Base-by-base conservation (phyloP, 2,888 invertebrate species). In the Cephus pygmeus region DNA sequence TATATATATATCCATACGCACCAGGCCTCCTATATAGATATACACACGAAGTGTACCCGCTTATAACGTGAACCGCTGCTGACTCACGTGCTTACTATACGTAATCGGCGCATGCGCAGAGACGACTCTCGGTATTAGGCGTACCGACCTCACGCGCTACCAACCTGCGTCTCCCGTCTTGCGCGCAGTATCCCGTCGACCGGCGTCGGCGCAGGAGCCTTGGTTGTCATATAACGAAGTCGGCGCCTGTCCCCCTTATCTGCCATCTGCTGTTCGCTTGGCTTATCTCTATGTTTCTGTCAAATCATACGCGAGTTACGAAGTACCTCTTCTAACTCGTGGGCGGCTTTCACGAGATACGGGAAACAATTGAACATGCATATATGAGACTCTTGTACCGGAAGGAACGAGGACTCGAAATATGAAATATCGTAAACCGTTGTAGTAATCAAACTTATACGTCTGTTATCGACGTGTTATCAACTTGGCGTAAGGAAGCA, bases 241-340 rank as follows among this genome's bases (percentile, higher is more conserved):
- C 56, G 56, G 9, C 56, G 23, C 0, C 23, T 15, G 6, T 1
- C 23, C 9, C 9, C 9, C 56, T 56, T 81, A 76, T 81, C 81
- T 80, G 71, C 73, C 40, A 76, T 34, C 74, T 69, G 71, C 76
- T 78, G 80, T 77, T 77, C 79, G 81, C 81, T 79, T 85, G 81
- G 83, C 84, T 85, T 87, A 87, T 87, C 87, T 87, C 87, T 79
- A 80, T 79, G 82, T 84, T 86, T 87, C 85, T 85, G 85, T 82
- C 81, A 85, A 84, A 83, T 86, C 86, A 82, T 81, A 81, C 84
- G 81, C 83, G 82, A 86, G 84, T 86, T 85, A 86, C 79, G 79
- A 78, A 77, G 56, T 9, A 23, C 23, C 23, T 56, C 23, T 15
- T 9, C 23, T 23, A 2, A 23, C 56, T 9, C 56, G 56, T 23